phyloP scores from a whole-genome alignment of 2,113 vertebrate species.

The Pimephales promelas region DNA sequence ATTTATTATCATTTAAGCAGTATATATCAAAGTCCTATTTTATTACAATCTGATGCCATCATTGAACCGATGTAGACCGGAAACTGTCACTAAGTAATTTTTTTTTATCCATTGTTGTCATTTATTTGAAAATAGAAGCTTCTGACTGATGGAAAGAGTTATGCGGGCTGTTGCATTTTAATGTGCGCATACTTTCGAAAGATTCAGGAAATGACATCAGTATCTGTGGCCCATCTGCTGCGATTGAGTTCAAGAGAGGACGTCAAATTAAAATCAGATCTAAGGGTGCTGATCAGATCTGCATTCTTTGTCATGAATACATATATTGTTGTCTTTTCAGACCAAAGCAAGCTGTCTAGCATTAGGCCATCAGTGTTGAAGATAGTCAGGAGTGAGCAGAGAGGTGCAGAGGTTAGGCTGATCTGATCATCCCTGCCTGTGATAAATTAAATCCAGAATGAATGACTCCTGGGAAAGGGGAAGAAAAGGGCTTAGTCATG shows the following conservation, averaged over 20 bases:
- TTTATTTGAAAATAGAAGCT: slow-evolving; percentile 1
- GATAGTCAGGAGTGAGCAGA: not conserved
- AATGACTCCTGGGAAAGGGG: slow-evolving; percentile 46
- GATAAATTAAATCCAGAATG: slow-evolving; percentile 47
- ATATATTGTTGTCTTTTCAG: slow-evolving; percentile 20
- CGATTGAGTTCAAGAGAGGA: slow-evolving; percentile 32
- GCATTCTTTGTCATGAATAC: slow-evolving; percentile 5
- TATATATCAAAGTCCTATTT: not conserved
- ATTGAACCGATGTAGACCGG: not conserved
- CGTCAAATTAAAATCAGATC: slow-evolving; percentile 33
- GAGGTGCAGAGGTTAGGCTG: slow-evolving; percentile 38
- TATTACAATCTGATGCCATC: not conserved
- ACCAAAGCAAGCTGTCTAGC: not conserved
- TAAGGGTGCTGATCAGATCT: not conserved
- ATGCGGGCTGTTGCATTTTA: not conserved
- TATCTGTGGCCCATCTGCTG: slow-evolving; percentile 27
- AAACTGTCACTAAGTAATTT: no score
- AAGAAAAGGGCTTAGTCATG: slow-evolving; percentile 67
- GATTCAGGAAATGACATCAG: slow-evolving; percentile 31
- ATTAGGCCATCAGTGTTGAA: not conserved
- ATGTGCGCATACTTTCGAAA: not conserved
- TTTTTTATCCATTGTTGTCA: not conserved
- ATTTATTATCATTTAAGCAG: not conserved
- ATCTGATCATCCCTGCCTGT: slow-evolving; percentile 40
- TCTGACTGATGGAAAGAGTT: not conserved